Percentiles rank a stretch among this genome's conserved stretches.
Conservation (phyloP, 1,140 invertebrate species). For the Pinna nobilis region DNA sequence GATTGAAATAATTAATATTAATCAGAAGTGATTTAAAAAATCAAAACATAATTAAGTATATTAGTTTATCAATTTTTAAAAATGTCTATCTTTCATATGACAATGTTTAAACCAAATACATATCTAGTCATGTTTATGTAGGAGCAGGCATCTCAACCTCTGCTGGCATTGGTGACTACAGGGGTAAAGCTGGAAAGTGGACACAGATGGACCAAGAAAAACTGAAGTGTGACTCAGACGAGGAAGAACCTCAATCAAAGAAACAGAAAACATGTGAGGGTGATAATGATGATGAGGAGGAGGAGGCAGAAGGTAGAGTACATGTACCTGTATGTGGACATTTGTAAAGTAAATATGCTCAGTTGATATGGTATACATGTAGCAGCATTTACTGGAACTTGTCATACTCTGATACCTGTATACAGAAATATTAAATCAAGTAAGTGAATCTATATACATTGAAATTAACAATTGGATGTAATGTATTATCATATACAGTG, state of each 20-base stretch:
- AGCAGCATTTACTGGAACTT: too few relatives aligned
- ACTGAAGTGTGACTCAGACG: slow-evolving; percentile 6
- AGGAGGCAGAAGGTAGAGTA: background rate
- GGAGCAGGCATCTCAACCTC: slow-evolving; percentile 96
- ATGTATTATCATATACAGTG: too few relatives aligned
- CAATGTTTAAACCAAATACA: background rate
- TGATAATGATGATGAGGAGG: slow-evolving; percentile 2
- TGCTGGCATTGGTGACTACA: slow-evolving; percentile 97
- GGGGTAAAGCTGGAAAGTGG: slow-evolving; percentile 79
- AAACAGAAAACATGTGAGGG: background rate
- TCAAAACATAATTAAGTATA: background rate
- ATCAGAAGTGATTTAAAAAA: too few relatives aligned
- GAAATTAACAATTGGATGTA: too few relatives aligned
- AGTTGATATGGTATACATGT: too few relatives aligned
- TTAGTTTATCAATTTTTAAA: background rate
- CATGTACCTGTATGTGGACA: too few relatives aligned
- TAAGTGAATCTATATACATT: too few relatives aligned
- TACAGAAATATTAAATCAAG: too few relatives aligned
- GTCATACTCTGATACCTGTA: too few relatives aligned
- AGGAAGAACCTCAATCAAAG: background rate
- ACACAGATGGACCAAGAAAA: slow-evolving; percentile 62
- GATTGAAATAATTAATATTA: too few relatives aligned
- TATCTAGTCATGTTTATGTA: slow-evolving; percentile 60
- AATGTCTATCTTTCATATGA: background rate
- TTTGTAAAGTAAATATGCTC: too few relatives aligned